A percentile compares a stretch with the other conserved stretches of the same genome.
Evolutionary conservation across 2,113 vertebrate species (phyloP).

Genomic region (Malurus alboscapulatus): DNA sequence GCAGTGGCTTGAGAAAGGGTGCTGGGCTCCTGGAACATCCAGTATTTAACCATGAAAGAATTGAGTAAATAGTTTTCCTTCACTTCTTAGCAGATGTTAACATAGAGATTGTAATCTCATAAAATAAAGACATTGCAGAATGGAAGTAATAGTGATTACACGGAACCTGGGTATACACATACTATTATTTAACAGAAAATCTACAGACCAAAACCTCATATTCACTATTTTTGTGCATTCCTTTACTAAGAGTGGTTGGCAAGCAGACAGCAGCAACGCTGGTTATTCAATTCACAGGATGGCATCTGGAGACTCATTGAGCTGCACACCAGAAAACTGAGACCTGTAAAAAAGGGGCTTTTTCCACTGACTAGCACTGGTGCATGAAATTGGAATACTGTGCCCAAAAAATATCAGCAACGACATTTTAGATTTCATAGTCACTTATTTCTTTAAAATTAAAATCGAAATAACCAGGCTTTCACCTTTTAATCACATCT

Average conservation of each 20-base stretch:
- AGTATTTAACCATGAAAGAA: not conserved
- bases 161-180: not conserved
- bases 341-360: not conserved
- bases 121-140: not conserved
- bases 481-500: not conserved
- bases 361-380: not conserved
- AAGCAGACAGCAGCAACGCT: not conserved
- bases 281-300: too few species aligned
- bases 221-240: not conserved
- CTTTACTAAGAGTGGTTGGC: not conserved
- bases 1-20: not conserved
- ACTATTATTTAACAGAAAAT: not conserved
- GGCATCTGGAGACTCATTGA: not conserved
- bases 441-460: not conserved
- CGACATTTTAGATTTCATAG: not conserved
- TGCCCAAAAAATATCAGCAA: not conserved
- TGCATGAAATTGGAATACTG: not conserved
- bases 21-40: not conserved
- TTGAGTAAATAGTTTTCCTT: not conserved
- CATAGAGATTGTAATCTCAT: not conserved
- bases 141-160: not conserved
- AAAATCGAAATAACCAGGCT: not conserved
- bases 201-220: accelerated
- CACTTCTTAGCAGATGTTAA: not conserved
- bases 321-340: not conserved